Evolutionary conservation across 2,888 invertebrate species (phyloP).

Genomic region (Melanotus villosus): DNA sequence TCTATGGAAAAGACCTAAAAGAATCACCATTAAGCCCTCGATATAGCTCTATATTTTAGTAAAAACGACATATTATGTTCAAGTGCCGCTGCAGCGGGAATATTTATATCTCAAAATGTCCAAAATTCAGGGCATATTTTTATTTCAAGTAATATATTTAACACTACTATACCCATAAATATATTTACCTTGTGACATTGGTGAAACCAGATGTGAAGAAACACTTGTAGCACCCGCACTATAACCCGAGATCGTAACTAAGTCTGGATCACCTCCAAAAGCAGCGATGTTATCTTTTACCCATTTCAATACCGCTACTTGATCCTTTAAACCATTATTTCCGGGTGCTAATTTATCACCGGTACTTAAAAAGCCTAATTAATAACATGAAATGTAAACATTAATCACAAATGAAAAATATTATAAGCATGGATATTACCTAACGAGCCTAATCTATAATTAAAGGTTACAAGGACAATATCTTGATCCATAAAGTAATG

Average conservation of each 20-base stretch:
- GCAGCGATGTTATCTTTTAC: slow-evolving; percentile 74
- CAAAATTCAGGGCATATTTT: too few species aligned
- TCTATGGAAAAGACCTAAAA: slow-evolving; percentile 77
- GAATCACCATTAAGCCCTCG: too few species aligned
- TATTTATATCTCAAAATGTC: too few species aligned
- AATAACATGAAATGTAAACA: background rate
- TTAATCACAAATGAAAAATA: background rate
- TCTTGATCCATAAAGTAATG: slow-evolving; percentile 77
- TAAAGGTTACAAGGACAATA: slow-evolving; percentile 76
- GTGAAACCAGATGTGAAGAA: slow-evolving; percentile 73
- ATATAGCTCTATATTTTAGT: too few species aligned
- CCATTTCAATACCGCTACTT: slow-evolving; percentile 78
- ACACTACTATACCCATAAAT: too few species aligned
- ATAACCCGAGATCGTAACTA: slow-evolving; percentile 77
- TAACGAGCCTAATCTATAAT: slow-evolving; percentile 75
- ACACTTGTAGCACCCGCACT: slow-evolving; percentile 68
- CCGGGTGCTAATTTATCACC: slow-evolving; percentile 78
- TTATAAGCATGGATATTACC: slow-evolving; percentile 56
- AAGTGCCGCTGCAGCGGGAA: too few species aligned
- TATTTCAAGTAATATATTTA: too few species aligned
- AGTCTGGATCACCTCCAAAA: too few species aligned
- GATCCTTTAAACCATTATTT: slow-evolving; percentile 81
- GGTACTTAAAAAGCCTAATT: slow-evolving; percentile 70
- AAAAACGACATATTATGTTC: too few species aligned
- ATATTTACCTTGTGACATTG: slow-evolving; percentile 74